Evolutionary conservation across 2,113 vertebrate species (phyloP).

Genomic region (Anser cygnoides): DNA sequence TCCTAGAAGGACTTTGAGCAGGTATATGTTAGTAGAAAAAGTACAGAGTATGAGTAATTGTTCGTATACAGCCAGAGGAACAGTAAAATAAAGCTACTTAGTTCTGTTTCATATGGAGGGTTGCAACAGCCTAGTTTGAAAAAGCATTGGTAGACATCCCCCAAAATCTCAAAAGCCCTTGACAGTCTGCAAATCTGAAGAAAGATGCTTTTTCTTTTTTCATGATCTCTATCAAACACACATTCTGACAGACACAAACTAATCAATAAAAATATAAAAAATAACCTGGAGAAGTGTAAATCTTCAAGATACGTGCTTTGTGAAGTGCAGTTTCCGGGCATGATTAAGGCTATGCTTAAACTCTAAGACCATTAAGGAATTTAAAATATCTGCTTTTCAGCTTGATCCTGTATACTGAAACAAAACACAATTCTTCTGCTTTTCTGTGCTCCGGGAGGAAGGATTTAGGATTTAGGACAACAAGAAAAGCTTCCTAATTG

Average conservation of each 20-base stretch:
- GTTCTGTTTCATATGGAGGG: rapidly evolving
- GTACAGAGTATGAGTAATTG: rapidly evolving
- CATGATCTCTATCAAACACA: background rate
- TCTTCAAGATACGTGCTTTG: background rate
- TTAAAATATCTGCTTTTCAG: background rate
- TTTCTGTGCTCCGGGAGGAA: background rate
- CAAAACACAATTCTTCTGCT: background rate
- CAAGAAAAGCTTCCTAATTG: background rate
- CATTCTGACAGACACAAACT: background rate
- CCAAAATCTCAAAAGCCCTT: background rate
- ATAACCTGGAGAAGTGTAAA: background rate
- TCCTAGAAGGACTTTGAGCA: background rate
- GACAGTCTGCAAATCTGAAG: background rate
- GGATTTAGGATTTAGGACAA: background rate
- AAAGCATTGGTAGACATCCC: background rate
- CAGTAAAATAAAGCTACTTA: background rate
- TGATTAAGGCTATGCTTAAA: background rate
- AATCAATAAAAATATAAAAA: background rate
- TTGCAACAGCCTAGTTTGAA: background rate
- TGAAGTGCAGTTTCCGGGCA: background rate
- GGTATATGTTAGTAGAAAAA: background rate
- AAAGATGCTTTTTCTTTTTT: background rate
- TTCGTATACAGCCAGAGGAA: background rate
- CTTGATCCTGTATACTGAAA: background rate
- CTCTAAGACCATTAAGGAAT: background rate